phyloP scores from a whole-genome alignment of 2,888 invertebrate genomes.

The Balanococcus diminutus region DNA sequence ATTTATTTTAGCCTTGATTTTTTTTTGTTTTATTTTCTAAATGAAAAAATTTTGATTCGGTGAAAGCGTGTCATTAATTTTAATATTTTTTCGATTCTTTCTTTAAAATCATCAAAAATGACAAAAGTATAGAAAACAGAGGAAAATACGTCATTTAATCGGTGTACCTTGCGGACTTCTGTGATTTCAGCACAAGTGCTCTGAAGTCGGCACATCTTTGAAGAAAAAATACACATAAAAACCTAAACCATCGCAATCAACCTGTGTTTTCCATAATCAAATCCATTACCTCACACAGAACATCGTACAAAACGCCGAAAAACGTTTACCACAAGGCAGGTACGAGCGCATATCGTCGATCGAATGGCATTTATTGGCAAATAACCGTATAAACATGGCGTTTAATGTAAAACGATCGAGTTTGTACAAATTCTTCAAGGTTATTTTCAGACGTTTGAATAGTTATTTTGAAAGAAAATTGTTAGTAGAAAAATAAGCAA shows the following conservation, averaged over 20 bases:
- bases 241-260: neutral
- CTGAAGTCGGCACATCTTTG: no score
- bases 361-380: constrained; percentile 31
- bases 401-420: constrained; percentile 47
- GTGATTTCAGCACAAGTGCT: no score
- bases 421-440: constrained; percentile 51
- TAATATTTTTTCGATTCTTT: neutral
- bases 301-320: neutral
- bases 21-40: neutral
- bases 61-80: neutral
- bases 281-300: no score
- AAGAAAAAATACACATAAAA: no score
- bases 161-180: no score
- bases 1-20: neutral
- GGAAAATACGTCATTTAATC: no score
- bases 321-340: neutral
- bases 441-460: constrained; percentile 39
- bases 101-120: neutral
- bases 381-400: constrained; percentile 50
- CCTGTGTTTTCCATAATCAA: no score
- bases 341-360: neutral
- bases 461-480: constrained; percentile 45
- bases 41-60: neutral
- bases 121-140: neutral
- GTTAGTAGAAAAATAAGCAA: constrained; percentile 49